phyloP scores from a whole-genome alignment of 2,113 vertebrate species.

The Romanogobio albipinnatus region DNA sequence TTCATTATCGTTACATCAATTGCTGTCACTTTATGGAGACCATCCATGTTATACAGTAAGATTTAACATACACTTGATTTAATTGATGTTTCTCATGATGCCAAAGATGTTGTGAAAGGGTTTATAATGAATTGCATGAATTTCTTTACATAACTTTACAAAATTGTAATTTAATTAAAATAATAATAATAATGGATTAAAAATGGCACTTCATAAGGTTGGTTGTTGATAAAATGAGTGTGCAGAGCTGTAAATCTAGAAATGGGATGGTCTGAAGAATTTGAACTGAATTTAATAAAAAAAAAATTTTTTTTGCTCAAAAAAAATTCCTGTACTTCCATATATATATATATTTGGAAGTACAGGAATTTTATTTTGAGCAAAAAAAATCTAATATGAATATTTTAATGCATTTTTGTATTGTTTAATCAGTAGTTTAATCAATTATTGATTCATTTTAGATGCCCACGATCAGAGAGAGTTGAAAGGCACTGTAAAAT shows the following conservation, averaged over 20 bases:
- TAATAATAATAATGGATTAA: no score
- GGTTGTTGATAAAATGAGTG: background rate
- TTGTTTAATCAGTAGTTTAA: no score
- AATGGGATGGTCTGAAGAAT: background rate
- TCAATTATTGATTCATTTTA: no score
- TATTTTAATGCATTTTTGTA: no score
- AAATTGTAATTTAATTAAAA: background rate
- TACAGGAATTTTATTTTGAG: no score
- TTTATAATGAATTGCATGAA: background rate
- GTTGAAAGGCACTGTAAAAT: no score
- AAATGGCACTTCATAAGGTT: background rate
- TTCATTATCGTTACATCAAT: background rate
- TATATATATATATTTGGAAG: no score
- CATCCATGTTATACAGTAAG: background rate
- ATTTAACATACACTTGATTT: background rate
- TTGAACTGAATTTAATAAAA: no score
- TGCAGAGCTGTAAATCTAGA: background rate
- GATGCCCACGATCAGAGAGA: no score
- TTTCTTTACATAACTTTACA: background rate
- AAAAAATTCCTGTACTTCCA: background rate
- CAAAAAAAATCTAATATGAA: no score
- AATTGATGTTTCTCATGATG: background rate
- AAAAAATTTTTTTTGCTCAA: background rate
- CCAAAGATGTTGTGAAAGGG: background rate
- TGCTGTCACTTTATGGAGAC: no score